Percentiles rank a stretch among this genome's conserved stretches.
phyloP scores from a whole-genome alignment of 2,888 invertebrate genomes.

The Eilema sororculum region DNA sequence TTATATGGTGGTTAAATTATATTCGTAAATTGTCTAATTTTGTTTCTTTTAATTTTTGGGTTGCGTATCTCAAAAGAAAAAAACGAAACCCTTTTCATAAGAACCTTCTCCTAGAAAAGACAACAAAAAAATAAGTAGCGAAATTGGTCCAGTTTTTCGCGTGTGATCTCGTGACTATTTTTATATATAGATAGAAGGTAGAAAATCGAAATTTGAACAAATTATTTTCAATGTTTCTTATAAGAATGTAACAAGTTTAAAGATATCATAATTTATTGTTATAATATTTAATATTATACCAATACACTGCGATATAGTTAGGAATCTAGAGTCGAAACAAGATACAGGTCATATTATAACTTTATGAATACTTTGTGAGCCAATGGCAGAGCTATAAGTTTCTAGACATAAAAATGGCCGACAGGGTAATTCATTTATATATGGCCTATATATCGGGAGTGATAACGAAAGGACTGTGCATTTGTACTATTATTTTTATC shows the following conservation, averaged over 20 bases:
- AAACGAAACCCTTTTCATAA: no score
- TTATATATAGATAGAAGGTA: no score
- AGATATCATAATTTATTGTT: not conserved
- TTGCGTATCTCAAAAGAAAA: no score
- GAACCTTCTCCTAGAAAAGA: no score
- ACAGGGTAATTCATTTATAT: slow-evolving; percentile 5
- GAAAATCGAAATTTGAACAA: not conserved
- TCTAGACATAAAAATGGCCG: not conserved
- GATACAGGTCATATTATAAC: not conserved
- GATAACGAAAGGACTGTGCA: not conserved
- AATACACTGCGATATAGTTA: not conserved
- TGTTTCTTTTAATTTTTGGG: no score
- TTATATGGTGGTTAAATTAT: no score
- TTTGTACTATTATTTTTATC: not conserved
- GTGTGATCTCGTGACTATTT: no score
- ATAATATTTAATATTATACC: not conserved
- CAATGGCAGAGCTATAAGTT: not conserved
- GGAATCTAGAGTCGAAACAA: not conserved
- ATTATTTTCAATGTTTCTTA: not conserved
- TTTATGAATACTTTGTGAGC: not conserved
- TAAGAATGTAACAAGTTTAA: not conserved
- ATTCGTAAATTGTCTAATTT: no score
- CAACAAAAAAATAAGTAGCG: no score
- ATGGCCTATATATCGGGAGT: not conserved
- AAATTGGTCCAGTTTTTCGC: no score